Conservation (phyloP, 2,888 invertebrate genomes). For the Lingula anatina region DNA sequence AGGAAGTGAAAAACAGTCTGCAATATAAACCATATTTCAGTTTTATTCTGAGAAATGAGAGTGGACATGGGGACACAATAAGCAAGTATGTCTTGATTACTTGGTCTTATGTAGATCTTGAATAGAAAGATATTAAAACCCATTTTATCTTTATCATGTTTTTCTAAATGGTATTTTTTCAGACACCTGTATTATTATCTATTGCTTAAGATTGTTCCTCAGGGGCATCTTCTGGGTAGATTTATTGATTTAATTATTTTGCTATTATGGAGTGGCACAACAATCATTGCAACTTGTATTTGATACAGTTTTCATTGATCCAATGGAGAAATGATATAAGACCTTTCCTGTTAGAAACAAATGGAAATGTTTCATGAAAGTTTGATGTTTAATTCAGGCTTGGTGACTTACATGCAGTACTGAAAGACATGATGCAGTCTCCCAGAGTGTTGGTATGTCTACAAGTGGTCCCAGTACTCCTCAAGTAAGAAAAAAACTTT, state of each 20-base stretch:
- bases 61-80: conserved; percentile 44
- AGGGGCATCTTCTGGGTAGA: no score
- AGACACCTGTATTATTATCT: not conserved
- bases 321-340: no score
- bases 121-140: no score
- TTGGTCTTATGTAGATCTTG: no score
- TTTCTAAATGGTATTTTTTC: not conserved
- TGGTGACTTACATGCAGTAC: conserved; percentile 25
- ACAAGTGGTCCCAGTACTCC: conserved; percentile 32
- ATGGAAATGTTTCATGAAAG: not conserved
- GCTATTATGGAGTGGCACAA: no score
- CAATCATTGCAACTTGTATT: no score
- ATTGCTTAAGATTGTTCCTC: not conserved
- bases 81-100: conserved; percentile 32
- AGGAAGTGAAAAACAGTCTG: conserved; percentile 31
- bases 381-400: conserved; percentile 20
- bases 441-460: conserved; percentile 35
- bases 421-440: conserved; percentile 26
- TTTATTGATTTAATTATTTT: no score
- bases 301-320: no score
- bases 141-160: no score
- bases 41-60: conserved; percentile 34
- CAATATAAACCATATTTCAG: conserved; percentile 37
- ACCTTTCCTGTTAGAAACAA: no score
- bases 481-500: conserved; percentile 24